Percentiles rank a stretch among this genome's conserved stretches.
These are phyloP conservation scores for Pangasius larnaudii DNA, from an alignment of 2,797 vertebrate species.

Conservation along the genomic window DNA sequence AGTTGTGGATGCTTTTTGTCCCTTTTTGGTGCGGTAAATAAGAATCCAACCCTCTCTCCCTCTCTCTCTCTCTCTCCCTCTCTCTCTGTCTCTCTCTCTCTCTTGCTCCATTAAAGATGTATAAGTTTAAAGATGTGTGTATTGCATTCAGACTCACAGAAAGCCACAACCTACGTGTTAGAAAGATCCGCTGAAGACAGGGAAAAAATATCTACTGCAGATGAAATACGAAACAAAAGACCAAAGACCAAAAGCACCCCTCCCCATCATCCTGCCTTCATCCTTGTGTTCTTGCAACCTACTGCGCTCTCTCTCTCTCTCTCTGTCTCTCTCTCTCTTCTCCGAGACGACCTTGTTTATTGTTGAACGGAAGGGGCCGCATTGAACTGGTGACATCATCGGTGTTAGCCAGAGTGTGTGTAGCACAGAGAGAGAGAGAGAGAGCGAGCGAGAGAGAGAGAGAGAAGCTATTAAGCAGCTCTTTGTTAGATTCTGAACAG, in stretches of 20 bases:
- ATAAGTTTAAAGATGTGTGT: not conserved
- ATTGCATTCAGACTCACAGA: not conserved
- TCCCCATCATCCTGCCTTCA: conserved; percentile 55
- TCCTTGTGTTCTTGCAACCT: conserved; percentile 5
- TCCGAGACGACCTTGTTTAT: conserved; percentile 59
- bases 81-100: not conserved
- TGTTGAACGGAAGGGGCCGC: conserved; percentile 63
- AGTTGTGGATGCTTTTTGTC: not conserved
- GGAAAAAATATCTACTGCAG: conserved; percentile 4
- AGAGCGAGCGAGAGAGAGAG: conserved; percentile 47
- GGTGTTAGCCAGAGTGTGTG: conserved; percentile 63
- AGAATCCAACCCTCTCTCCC: not conserved
- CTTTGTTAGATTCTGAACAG: conserved; percentile 70
- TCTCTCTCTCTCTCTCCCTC: not conserved
- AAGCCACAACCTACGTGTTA: not conserved
- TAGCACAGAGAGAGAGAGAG: conserved; percentile 31
- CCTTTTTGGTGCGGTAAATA: not conserved
- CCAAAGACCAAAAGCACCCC: conserved; percentile 27
- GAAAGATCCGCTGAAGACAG: not conserved
- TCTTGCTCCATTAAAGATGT: not conserved
- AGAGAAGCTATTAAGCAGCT: conserved; percentile 64
- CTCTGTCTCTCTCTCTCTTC: conserved; percentile 17
- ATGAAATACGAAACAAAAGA: conserved; percentile 73
- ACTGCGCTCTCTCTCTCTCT: not conserved
- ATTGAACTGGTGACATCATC: conserved; percentile 72